Evolutionary conservation across 2,888 invertebrate species (phyloP).

Genomic region (Andrena minutula): DNA sequence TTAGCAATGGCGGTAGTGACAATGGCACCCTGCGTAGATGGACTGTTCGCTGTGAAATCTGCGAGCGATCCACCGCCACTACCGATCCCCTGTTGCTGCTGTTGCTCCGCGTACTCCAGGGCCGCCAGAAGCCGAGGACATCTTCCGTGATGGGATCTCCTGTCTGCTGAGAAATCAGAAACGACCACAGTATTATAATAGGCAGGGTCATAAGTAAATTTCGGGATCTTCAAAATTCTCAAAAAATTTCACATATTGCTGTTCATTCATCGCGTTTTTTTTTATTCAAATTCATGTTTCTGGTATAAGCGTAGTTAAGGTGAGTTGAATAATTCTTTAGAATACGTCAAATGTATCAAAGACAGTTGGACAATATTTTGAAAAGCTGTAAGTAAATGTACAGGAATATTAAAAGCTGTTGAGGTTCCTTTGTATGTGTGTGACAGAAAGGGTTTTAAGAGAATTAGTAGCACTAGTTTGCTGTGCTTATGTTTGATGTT

Average conservation of each 20-base stretch:
- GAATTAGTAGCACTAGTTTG: no score
- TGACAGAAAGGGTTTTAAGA: no score
- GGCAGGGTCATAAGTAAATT: no score
- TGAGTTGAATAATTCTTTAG: background rate
- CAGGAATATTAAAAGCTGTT: no score
- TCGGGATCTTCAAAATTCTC: no score
- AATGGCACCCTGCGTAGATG: conserved; percentile 55
- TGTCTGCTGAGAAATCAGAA: conserved; percentile 61
- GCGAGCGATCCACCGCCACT: conserved; percentile 64
- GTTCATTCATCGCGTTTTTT: no score
- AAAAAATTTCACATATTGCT: no score
- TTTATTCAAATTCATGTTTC: no score
- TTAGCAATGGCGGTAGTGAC: conserved; percentile 33
- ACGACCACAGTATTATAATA: background rate
- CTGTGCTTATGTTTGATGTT: no score
- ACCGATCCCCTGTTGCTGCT: conserved; percentile 53
- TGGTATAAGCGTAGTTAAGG: background rate
- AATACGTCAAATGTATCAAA: background rate
- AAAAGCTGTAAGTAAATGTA: no score
- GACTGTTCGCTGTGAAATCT: conserved; percentile 58
- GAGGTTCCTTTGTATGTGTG: no score
- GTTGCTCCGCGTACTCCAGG: conserved; percentile 76
- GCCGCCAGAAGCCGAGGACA: conserved; percentile 79
- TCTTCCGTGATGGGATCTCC: conserved; percentile 78
- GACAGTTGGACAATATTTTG: background rate